Evolutionary conservation across 2,113 vertebrate species (phyloP).

Genomic region (Xyliphius kryptos): DNA sequence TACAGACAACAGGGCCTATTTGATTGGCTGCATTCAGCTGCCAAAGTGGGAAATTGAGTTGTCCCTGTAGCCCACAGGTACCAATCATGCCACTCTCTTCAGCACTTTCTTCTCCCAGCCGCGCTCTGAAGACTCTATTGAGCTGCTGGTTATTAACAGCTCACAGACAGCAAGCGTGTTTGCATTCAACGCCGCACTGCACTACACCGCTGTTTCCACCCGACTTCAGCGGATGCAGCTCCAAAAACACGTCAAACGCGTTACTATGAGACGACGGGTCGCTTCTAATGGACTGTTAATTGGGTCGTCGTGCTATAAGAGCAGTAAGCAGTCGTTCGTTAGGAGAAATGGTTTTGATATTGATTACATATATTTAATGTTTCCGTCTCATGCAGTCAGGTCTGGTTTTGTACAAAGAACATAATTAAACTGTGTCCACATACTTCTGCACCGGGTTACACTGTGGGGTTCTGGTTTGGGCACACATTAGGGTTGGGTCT

Average conservation of each 20-base stretch:
- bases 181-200: conserved; percentile 9
- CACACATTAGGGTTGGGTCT: too few species aligned
- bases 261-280: not conserved
- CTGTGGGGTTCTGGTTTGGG: too few species aligned
- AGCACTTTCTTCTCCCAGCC: conserved; percentile 22
- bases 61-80: conserved; percentile 60
- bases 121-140: conserved; percentile 29
- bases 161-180: conserved; percentile 25
- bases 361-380: too few species aligned
- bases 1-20: conserved; percentile 54
- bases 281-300: conserved; percentile 22
- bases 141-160: conserved; percentile 39
- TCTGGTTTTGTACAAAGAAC: too few species aligned
- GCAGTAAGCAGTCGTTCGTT: not conserved
- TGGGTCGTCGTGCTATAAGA: not conserved
- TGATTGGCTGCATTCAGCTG: conserved; percentile 65
- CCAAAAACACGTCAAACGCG: conserved; percentile 11
- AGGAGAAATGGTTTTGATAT: too few species aligned
- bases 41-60: conserved; percentile 63
- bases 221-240: not conserved
- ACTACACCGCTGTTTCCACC: not conserved
- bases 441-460: too few species aligned
- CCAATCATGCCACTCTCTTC: conserved; percentile 52
- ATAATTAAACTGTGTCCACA: too few species aligned
- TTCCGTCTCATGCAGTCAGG: too few species aligned